Evolutionary conservation across 2,113 vertebrate species (phyloP), one percentile per base, ranked within the genome.

Genomic region (Syrmaticus mikado): DNA sequence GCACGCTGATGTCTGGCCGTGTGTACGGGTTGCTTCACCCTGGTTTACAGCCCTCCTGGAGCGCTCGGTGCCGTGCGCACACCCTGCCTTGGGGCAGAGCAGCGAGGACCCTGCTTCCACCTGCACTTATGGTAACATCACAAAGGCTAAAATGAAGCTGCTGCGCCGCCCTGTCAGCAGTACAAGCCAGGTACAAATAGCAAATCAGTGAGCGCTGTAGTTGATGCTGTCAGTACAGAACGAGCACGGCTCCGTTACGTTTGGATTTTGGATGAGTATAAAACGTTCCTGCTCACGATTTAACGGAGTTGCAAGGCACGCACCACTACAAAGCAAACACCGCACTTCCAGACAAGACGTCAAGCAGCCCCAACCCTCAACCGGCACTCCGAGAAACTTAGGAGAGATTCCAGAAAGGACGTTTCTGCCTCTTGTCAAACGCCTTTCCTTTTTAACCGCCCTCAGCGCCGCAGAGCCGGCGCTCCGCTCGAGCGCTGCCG

Each of bases 221-320:
- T 68, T 82, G 5, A 43, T 48, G 28, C 6, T 79, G 48, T 10
- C 38, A 73, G 43, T 62, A 0, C 36, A 25, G 22, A 43, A 40
- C 5, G 18, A 74, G 18, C 7, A 41, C 50, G 40, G 34, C 19
- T 79, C 32, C 15, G 25, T 71, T 65, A 67, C 41, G 18, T 17
- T 71, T 0, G 0, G 48, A 71, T 3, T 21, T 71, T 0, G 0
- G 48, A 71, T 3, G 18, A 32, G 52, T 50, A 72, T 41, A 94
- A 38, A 77, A 74, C 0, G 8, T 80, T 82, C 81, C 70, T 81
- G 46, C n/a, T 76, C 25, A 30, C 43, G 61, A 67, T 73, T 81
- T 40, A 73, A 48, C 12, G 57, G 22, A 76, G 61, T 24, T 86
- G 77, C 41, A 55, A 62, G 30, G 50, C 71, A 82, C 32, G 55